Evolutionary conservation across 2,113 vertebrate genomes (phyloP), one percentile per base, ranked within the genome.

Genomic region (Chelonoidis abingdonii): DNA sequence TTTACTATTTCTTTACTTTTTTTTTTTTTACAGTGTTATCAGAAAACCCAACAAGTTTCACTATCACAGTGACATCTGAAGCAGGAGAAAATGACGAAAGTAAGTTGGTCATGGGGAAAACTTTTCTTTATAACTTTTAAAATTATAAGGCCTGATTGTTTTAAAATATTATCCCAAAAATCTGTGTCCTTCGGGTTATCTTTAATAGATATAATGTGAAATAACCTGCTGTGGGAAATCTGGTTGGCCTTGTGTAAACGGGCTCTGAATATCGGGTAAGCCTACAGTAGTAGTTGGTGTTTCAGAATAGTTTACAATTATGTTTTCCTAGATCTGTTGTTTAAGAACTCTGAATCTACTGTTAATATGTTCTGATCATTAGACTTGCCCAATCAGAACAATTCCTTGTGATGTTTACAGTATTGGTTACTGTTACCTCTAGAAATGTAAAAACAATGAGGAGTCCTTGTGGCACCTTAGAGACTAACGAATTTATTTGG

Each of bases 21-120:
- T 97, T 88, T 95, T 49, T 49, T 49, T 49, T 10, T 49, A 81
- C 97, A 99, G 99, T 99, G 49, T 98, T 99, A 92, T 99, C 99
- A 94, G 99, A 99, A 95, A 98, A 98, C 1, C 99, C 99, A 83
- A 98, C 98, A 47, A 99, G 99, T 97, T 99, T 99, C 96, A 99
- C 99, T 17, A 99, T 99, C 97, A 99, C 99, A 56, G 99, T 99
- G 65, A 99, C 99, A 4, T 99, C 99, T 84, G 99, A 99, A 91
- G 98, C 99, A 19, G 99, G 98, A 93, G 98, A 99, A 97, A 98
- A 99, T 85, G 99, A 99, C 44, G 99, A 99, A 98, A 99, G 99
- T 99, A 98, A 99, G 99, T 98, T 94, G 12, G n/a, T 88, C 3
- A 0, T 13, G 31, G 22, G 38, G 38, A 52, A n/a, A 82, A 52